Evolutionary conservation across 2,888 invertebrate species (phyloP), one percentile per base, ranked within the genome.

Genomic region (Acheta domesticus): DNA sequence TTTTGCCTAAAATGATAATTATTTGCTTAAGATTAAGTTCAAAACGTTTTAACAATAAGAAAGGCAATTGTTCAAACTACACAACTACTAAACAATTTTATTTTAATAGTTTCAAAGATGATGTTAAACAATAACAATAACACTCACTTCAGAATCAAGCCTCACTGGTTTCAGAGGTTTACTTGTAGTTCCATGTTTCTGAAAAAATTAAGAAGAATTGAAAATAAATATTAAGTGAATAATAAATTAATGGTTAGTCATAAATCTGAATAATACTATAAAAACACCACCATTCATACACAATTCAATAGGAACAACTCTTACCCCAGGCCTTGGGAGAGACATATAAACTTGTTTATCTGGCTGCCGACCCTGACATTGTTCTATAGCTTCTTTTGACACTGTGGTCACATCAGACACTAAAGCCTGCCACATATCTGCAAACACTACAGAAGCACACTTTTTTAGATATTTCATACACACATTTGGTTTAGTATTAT

Each of bases 101-200:
- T 36, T 36, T 36, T 36, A 36, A 36, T 36, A 8, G 36, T 8
- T 36, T 36, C 11, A 8, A 36, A 36, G 36, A 5, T 36, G 36
- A 36, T 36, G 5, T 36, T 36, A 36, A 36, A 36, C 36, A 36
- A 5, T 36, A 36, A 36, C 5, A 8, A 36, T 8, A 36, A 36
- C 36, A 36, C 84, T 85, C 85, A 90, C 90, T 87, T 98, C 97
- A 78, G 95, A 94, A 88, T 96, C 96, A 84, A 97, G 87, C 85
- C 94, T 91, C 76, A 94, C 95, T 78, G 98, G 94, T 88, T 97
- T 96, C 83, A 96, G 86, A 75, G 96, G 95, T 88, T 98, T 97
- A 85, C 94, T 94, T 77, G 97, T 97, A 80, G 96, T 96, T 82
- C 98, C 98, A 87, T 98, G 97, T 93, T 98, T 98, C 98, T 98